phyloP scores from a whole-genome alignment of 1,140 invertebrate genomes.

The Eciton burchellii region DNA sequence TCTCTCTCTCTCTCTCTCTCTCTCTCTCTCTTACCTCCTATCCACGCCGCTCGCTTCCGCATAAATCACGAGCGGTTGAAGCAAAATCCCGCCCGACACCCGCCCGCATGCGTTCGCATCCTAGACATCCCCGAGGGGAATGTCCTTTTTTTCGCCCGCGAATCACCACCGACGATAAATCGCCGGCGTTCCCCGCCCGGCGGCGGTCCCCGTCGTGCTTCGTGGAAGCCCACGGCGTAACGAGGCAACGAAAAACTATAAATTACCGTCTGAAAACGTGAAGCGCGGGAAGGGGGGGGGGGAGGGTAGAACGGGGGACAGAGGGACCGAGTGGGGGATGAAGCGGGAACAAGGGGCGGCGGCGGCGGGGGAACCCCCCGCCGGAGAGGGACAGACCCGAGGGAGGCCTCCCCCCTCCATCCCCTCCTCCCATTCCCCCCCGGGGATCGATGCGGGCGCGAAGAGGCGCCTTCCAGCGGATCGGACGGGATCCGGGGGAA shows the following conservation, averaged over 20 bases:
- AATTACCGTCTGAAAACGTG: constrained; percentile 44
- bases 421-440: no score
- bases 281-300: neutral
- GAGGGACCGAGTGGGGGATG: constrained; percentile 52
- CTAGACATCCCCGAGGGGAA: constrained; percentile 12
- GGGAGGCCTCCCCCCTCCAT: no score
- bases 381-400: neutral
- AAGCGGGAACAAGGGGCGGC: constrained; percentile 55
- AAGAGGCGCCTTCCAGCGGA: constrained; percentile 60
- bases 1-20: no score
- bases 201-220: constrained; percentile 2
- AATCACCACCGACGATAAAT: constrained; percentile 53
- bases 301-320: neutral
- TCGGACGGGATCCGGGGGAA: constrained; percentile 46
- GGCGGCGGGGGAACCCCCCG: neutral
- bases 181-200: neutral
- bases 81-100: neutral
- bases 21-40: no score
- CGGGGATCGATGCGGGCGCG: neutral
- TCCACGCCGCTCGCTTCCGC: neutral
- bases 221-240: constrained; percentile 30
- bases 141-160: constrained; percentile 20
- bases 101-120: neutral
- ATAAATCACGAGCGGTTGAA: constrained; percentile 25
- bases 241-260: constrained; percentile 46